These are phyloP conservation scores for Marmota monax DNA, from an alignment of 2,113 vertebrate species.

Conservation along the genomic window DNA sequence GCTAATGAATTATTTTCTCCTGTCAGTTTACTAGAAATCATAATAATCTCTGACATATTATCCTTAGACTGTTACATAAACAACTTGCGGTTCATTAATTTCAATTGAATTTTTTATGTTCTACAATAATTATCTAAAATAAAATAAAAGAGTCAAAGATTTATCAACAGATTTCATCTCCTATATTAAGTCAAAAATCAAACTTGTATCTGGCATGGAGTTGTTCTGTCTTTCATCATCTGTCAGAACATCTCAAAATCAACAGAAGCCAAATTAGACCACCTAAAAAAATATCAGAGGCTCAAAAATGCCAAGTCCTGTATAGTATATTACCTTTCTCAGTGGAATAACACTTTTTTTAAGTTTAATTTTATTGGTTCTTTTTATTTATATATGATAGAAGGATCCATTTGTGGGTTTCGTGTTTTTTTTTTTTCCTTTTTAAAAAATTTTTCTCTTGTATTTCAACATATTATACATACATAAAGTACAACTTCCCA, in stretches of 20 bases:
- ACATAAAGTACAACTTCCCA: too few species aligned
- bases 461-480: too few species aligned
- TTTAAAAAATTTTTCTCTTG: too few species aligned
- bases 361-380: too few species aligned
- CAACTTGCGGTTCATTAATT: slow-evolving; percentile 43
- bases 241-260: not conserved
- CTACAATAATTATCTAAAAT: not conserved
- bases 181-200: slow-evolving; percentile 62
- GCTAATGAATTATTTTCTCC: slow-evolving; percentile 73
- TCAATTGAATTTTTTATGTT: slow-evolving; percentile 44
- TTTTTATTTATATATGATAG: too few species aligned
- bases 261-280: not conserved
- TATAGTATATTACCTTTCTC: not conserved
- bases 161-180: slow-evolving; percentile 70
- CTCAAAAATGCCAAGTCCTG: not conserved
- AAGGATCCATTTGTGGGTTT: too few species aligned
- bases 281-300: not conserved
- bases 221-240: not conserved
- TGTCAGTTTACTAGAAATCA: slow-evolving; percentile 60
- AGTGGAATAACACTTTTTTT: not conserved
- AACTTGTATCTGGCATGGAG: slow-evolving; percentile 9
- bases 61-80: slow-evolving; percentile 63
- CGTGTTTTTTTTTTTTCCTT: too few species aligned
- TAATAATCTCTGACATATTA: slow-evolving; percentile 62
- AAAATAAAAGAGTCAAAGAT: slow-evolving; percentile 62